Conservation (phyloP, 2,113 vertebrate genomes). For the human (Homo sapiens) region GRCh38 chr2:23633001-23633500, state of each 20-base stretch:
- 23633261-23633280: background rate
- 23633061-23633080: background rate
- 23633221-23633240: background rate
- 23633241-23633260: background rate
- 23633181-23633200: background rate
- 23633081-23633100: background rate
- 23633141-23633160: background rate
- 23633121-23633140: background rate
- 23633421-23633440: background rate
- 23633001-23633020: rapidly evolving
- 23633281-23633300: background rate
- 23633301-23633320: background rate
- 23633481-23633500: background rate
- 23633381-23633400: background rate
- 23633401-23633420: background rate
- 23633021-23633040: background rate
- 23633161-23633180: background rate
- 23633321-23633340: background rate
- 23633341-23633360: background rate
- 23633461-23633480: background rate
- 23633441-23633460: too few species aligned
- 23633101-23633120: background rate
- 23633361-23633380: background rate
- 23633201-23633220: background rate
- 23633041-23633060: background rate